These are phyloP conservation scores for Endomychus coccineus DNA, from an alignment of 2,888 invertebrate species.

Conservation along the genomic window DNA sequence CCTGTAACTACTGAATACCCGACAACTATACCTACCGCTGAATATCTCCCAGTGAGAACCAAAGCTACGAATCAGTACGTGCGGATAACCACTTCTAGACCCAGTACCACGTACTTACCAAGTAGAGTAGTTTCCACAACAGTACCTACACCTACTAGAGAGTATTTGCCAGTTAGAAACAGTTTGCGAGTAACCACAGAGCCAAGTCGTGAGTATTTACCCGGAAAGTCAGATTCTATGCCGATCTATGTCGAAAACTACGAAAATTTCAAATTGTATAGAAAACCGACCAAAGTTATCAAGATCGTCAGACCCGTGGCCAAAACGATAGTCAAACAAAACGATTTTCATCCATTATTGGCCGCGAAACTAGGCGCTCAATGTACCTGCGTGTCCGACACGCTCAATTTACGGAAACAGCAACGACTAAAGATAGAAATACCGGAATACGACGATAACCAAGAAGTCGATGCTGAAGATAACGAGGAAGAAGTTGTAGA, in stretches of 20 bases:
- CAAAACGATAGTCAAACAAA: constrained; percentile 53
- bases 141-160: constrained; percentile 24
- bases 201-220: constrained; percentile 20
- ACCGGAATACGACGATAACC: constrained; percentile 26
- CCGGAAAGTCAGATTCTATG: constrained; percentile 10
- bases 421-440: constrained; percentile 27
- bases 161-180: constrained; percentile 28
- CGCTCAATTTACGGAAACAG: constrained; percentile 47
- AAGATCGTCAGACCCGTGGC: constrained; percentile 15
- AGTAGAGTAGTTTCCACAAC: constrained; percentile 10
- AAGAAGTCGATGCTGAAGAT: constrained; percentile 19
- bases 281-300: constrained; percentile 12
- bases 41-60: no score
- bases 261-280: constrained; percentile 9
- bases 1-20: constrained; percentile 13
- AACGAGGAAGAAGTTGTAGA: constrained; percentile 3
- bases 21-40: constrained; percentile 9
- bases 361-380: constrained; percentile 66
- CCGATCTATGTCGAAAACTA: constrained; percentile 12
- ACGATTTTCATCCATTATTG: constrained; percentile 63
- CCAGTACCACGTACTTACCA: not conserved
- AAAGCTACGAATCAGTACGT: no score
- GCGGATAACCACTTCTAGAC: constrained; percentile 12
- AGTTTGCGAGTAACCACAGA: constrained; percentile 21
- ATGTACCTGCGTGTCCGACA: constrained; percentile 60